Conservation (phyloP, 2,888 invertebrate species). For the Phoronis australis region DNA sequence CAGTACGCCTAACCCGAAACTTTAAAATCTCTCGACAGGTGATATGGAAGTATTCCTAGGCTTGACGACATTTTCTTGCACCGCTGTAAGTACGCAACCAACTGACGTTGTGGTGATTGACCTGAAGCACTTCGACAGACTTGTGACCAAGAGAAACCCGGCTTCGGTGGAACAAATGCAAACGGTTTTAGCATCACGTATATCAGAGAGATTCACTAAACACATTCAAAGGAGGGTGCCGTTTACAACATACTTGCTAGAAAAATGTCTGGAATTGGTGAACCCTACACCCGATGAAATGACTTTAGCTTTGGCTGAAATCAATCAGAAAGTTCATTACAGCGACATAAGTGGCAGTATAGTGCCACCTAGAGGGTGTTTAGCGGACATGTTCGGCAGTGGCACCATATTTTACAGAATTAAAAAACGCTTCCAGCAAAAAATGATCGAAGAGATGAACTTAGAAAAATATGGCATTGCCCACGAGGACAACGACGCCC, state of each 20-base stretch:
- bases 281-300: too few species aligned
- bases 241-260: background rate
- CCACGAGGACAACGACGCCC: too few species aligned
- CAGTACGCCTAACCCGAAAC: too few species aligned
- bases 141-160: constrained; percentile 43
- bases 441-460: too few species aligned
- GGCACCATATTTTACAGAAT: background rate
- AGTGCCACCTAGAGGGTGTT: background rate
- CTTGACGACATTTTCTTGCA: constrained; percentile 43
- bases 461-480: too few species aligned
- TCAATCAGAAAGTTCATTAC: background rate
- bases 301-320: background rate
- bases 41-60: constrained; percentile 43
- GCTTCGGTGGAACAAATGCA: constrained; percentile 45
- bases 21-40: too few species aligned
- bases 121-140: constrained; percentile 48
- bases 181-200: constrained; percentile 25
- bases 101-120: constrained; percentile 48
- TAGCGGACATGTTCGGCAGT: background rate
- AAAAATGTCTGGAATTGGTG: too few species aligned
- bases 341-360: background rate
- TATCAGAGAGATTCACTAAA: background rate
- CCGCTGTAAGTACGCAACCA: constrained; percentile 40
- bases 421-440: too few species aligned
- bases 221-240: background rate